Conservation (phyloP, 35 echinoderm and acorn worm species). For the Ptychodera flava region DNA sequence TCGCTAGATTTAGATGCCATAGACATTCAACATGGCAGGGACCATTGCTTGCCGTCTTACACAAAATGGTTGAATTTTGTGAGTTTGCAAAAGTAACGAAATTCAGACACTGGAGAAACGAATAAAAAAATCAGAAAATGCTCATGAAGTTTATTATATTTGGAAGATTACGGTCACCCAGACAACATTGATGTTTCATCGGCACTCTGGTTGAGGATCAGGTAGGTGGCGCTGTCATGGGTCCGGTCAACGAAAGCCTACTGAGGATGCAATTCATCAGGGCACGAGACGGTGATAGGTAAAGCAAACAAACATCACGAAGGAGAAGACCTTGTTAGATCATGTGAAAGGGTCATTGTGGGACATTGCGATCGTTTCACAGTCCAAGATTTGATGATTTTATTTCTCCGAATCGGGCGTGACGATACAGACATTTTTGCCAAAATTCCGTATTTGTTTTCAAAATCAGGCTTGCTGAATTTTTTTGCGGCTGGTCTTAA, state of each 20-base stretch:
- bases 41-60: conserved; percentile 63
- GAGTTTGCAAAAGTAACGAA: not conserved
- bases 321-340: too few species aligned
- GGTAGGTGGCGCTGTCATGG: conserved; percentile 27
- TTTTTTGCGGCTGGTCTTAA: too few species aligned
- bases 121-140: not conserved
- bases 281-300: not conserved
- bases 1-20: conserved; percentile 55
- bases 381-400: too few species aligned
- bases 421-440: too few species aligned
- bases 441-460: too few species aligned
- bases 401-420: too few species aligned
- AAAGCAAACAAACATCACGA: too few species aligned
- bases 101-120: conserved; percentile 16
- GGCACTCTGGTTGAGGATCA: conserved; percentile 16
- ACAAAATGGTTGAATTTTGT: conserved; percentile 39
- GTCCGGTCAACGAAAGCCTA: conserved; percentile 21
- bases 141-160: not conserved
- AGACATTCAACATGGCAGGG: conserved; percentile 72
- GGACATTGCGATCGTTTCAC: too few species aligned
- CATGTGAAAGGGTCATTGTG: too few species aligned
- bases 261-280: conserved; percentile 26
- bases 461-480: too few species aligned
- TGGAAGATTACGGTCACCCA: conserved; percentile 7
- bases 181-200: conserved; percentile 45